Percentiles rank a stretch among this genome's conserved stretches.
phyloP scores from a whole-genome alignment of 2,113 vertebrate species.

The Hystrix brachyura region DNA sequence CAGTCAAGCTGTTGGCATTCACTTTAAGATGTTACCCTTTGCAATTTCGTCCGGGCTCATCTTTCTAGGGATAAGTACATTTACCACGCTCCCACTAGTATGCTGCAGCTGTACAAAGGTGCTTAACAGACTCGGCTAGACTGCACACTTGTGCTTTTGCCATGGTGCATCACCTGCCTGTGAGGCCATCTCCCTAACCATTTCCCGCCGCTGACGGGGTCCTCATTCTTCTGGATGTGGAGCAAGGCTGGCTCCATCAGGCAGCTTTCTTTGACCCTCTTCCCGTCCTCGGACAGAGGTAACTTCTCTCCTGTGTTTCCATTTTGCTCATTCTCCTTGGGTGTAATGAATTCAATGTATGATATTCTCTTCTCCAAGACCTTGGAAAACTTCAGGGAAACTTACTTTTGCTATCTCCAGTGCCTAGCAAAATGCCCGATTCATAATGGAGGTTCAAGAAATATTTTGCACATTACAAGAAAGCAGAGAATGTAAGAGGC shows the following conservation, averaged over 20 bases:
- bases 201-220: background rate
- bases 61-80: background rate
- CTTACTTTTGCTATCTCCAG: background rate
- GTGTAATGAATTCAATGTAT: background rate
- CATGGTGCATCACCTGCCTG: background rate
- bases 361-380: background rate
- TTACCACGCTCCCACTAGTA: background rate
- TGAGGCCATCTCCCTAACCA: background rate
- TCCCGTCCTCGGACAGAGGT: background rate
- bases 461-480: background rate
- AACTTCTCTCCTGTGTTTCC: background rate
- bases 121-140: background rate
- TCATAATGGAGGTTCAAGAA: background rate
- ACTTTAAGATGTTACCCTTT: background rate
- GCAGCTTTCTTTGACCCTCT: background rate
- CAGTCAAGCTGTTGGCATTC: background rate
- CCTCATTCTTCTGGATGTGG: background rate
- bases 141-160: background rate
- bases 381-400: background rate
- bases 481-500: conserved; percentile 14
- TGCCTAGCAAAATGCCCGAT: background rate
- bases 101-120: background rate
- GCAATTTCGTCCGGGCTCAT: background rate
- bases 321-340: background rate
- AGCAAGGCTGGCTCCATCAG: no score